Evolutionary conservation across 2,888 invertebrate genomes (phyloP), one percentile per base, ranked within the genome.

Genomic region (Colletes collaris): DNA sequence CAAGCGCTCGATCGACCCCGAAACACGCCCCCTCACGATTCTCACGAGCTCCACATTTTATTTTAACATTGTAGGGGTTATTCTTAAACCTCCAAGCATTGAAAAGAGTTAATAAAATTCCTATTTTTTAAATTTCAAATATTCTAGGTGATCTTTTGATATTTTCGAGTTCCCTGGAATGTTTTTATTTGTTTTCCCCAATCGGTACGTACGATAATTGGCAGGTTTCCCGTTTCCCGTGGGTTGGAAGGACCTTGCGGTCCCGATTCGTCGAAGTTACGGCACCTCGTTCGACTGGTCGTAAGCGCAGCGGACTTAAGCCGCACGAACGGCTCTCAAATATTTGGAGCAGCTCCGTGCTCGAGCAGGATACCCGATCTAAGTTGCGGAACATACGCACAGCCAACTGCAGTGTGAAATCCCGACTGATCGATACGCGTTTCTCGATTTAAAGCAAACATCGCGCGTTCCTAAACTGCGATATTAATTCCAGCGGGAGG

Each of bases 281-380:
- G 10, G 27, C 55, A 55, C 65, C 59, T 67, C 62, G 70, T 66
- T 72, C 74, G 74, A 62, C 72, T 56, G 68, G 50, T 78, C 65
- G 79, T 75, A 79, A 75, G 75, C 64, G 76, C 79, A 75, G 60
- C 66, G 58, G 76, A 67, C 76, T 62, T 58, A 62, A 59, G 53
- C 62, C 75, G 60, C 75, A 72, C 74, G 76, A 74, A 55, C 70
- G 37, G n/a, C 59, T 60, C 74, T 83, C 83, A 84, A 85, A 85
- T 83, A 85, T 85, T 85, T 83, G 85, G 76, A 73, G 53, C 82
- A 49, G 52, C 62, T 44, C 63, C 52, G 55, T 10, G 52, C 68
- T 52, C 63, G 37, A 83, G 72, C 71, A 27, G 72, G 80, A 78
- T 78, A 82, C 76, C 64, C 82, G 82, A 78, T 85, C 78, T 60